Base-by-base conservation (phyloP, 1,140 invertebrate genomes). In the Elysia chlorotica region DNA sequence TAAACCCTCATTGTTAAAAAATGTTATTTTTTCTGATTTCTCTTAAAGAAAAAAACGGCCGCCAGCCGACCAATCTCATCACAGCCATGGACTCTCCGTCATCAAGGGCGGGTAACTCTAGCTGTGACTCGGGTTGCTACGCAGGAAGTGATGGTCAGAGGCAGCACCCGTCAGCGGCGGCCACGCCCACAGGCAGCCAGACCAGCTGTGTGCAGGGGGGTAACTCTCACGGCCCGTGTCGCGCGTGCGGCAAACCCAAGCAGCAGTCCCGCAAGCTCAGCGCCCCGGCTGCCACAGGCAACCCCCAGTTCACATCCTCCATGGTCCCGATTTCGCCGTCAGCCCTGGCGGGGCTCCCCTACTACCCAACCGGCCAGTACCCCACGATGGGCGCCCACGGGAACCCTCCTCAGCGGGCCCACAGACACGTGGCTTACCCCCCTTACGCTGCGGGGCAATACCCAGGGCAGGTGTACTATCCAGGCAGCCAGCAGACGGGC, bases 71-170 rank as follows among this genome's bases (percentile, higher is more conserved):
- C n/a, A n/a, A n/a, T n/a, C n/a, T n/a, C n/a, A n/a, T n/a, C n/a
- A n/a, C n/a, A n/a, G n/a, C n/a, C 14, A 61, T 65, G 61, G 77
- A 76, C 31, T 66, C 41, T 33, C 74, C 59, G 28, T 76, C 59
- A 48, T 68, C 68, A 56, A 17, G 53, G 61, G 74, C 54, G 35
- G 71, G 75, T 14, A 63, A 75, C 31, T 78, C 79, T 41, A 81
- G 82, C 74, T 75, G 81, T 38, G 84, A 84, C 65, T 84, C 83
- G 21, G 84, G 84, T 23, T 83, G 83, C 65, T 85, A 82, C 74
- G 81, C 81, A 65, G 81, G 82, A 38, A 76, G 75, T 74, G 81
- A 81, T 65, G 76, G 73, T 23, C 56, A 73, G 5, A 69, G 70
- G 25, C 72, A 70, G 28, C 35, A 63, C n/a, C 31, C 33, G 56